phyloP scores from a whole-genome alignment of 1,140 invertebrate genomes.

The Proctacanthus coquilletti region DNA sequence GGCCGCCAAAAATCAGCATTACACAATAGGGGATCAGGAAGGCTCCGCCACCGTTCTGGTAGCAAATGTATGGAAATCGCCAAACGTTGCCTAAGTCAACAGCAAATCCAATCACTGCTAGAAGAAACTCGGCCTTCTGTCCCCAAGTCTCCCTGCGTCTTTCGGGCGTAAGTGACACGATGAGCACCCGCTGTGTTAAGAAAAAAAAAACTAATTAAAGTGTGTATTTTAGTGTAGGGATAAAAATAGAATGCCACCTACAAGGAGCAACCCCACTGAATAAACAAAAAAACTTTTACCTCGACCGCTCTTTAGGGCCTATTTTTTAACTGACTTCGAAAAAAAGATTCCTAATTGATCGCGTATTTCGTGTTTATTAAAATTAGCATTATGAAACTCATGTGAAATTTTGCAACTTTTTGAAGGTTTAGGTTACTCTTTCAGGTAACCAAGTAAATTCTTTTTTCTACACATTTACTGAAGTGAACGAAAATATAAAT shows the following conservation, averaged over 20 bases:
- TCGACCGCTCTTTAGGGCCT: neutral
- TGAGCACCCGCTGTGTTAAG: slow-evolving; percentile 38
- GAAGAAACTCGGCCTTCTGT: slow-evolving; percentile 78
- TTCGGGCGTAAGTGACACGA: slow-evolving; percentile 44
- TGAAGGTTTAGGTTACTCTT: too few species aligned
- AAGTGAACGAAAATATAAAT: too few species aligned
- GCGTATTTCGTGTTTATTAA: too few species aligned
- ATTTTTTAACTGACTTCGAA: neutral
- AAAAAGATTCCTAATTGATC: too few species aligned
- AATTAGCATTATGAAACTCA: too few species aligned
- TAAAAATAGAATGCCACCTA: too few species aligned
- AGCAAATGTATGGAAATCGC: slow-evolving; percentile 69
- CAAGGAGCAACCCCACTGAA: too few species aligned
- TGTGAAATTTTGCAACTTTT: too few species aligned
- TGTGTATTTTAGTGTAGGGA: too few species aligned
- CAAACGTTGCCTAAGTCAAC: slow-evolving; percentile 73
- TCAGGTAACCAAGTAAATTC: too few species aligned
- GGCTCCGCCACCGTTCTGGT: slow-evolving; percentile 70
- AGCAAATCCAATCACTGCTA: slow-evolving; percentile 75
- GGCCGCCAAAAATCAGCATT: slow-evolving; percentile 79
- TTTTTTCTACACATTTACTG: too few species aligned
- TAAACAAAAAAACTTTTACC: neutral
- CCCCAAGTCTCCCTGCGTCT: slow-evolving; percentile 52
- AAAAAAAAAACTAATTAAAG: too few species aligned
- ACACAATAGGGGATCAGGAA: slow-evolving; percentile 88